phyloP scores from a whole-genome alignment of 2,797 vertebrate genomes.

The Sarcophilus harrisii region DNA sequence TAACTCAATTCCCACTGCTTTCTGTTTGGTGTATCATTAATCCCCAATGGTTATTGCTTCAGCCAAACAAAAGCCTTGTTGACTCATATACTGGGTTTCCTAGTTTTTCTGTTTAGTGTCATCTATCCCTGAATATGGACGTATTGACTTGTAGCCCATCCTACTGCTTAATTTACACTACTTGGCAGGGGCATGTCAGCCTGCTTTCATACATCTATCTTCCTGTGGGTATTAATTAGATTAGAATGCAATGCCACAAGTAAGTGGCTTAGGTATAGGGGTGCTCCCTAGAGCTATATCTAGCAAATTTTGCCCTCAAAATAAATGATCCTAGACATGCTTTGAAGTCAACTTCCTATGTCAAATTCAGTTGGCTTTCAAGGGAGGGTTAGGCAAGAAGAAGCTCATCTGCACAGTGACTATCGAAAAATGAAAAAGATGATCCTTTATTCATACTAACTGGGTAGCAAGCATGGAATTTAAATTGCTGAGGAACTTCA shows the following conservation, averaged over 20 bases:
- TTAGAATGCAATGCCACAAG: background rate
- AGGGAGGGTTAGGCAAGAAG: background rate
- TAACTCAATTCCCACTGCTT: constrained; percentile 32
- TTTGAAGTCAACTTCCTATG: background rate
- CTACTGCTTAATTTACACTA: background rate
- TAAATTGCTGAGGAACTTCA: background rate
- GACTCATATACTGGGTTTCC: background rate
- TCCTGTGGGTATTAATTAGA: background rate
- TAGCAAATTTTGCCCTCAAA: background rate
- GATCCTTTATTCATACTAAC: background rate
- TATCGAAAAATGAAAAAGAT: background rate
- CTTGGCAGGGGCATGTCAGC: background rate
- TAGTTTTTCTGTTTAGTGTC: background rate
- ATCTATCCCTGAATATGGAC: background rate
- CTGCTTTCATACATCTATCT: background rate
- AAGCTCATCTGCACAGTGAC: background rate
- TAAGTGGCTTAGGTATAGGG: background rate
- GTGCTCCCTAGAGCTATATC: background rate
- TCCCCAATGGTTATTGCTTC: background rate
- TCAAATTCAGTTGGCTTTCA: background rate
- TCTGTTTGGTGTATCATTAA: constrained; percentile 32
- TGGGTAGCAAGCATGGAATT: background rate
- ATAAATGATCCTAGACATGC: background rate
- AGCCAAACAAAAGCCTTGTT: background rate
- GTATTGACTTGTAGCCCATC: background rate